phyloP scores from a whole-genome alignment of 2,113 vertebrate genomes.

The Saimiri boliviensis region DNA sequence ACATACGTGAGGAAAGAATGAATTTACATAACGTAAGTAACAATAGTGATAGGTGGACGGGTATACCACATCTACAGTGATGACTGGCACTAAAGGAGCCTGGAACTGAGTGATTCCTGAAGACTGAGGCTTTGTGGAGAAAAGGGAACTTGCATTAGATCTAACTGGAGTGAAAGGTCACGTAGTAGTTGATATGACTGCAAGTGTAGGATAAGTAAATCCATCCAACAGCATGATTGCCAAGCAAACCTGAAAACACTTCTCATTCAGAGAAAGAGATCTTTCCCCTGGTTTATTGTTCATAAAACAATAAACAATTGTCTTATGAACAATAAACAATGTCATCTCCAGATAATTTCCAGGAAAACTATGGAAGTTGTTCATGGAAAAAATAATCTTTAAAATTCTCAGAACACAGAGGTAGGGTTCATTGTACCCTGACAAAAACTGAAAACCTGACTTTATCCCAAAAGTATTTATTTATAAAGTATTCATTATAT shows the following conservation, averaged over 20 bases:
- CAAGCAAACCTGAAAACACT: not conserved
- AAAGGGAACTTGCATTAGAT: not conserved
- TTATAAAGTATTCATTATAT: not conserved
- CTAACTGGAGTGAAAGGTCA: not conserved
- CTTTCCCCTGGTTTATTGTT: not conserved
- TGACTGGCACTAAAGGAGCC: not conserved
- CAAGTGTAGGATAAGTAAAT: not conserved
- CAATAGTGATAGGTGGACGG: not conserved
- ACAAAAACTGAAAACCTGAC: not conserved
- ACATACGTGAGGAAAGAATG: not conserved
- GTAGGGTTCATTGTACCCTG: not conserved
- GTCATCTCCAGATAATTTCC: not conserved
- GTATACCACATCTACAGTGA: not conserved
- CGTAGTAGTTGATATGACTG: not conserved
- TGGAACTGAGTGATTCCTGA: not conserved
- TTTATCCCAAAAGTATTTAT: not conserved
- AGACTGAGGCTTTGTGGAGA: not conserved
- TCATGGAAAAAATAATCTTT: not conserved
- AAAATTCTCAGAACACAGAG: not conserved
- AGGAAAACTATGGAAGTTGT: not conserved
- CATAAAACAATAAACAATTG: too few species aligned
- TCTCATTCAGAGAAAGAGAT: not conserved
- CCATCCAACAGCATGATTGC: not conserved
- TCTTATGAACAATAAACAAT: not conserved
- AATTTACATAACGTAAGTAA: not conserved